These are phyloP conservation scores for Trissoscelio sp. DNA, from an alignment of 2,888 invertebrate species.

Conservation along the genomic window DNA sequence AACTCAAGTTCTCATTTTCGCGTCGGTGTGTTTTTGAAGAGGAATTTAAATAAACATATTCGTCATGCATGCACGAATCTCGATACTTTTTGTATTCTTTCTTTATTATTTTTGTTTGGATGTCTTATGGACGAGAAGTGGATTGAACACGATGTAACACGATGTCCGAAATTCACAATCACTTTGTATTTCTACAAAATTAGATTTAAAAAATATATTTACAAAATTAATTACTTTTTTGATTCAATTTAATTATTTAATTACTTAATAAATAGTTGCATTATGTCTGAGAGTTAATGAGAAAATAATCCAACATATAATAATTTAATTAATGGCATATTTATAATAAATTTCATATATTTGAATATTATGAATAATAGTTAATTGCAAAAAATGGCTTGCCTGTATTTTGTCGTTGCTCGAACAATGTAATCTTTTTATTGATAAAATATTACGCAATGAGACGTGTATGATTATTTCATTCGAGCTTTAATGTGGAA, in stretches of 20 bases:
- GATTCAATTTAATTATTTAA: too few relatives aligned
- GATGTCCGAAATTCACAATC: not conserved
- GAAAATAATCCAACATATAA: too few relatives aligned
- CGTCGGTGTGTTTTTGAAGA: constrained; percentile 13
- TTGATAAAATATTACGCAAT: constrained; percentile 14
- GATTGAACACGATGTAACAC: too few relatives aligned
- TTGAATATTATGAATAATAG: too few relatives aligned
- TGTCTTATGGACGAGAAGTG: too few relatives aligned
- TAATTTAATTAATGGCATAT: too few relatives aligned
- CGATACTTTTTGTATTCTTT: not conserved
- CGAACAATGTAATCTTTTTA: constrained; percentile 17
- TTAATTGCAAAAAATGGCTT: too few relatives aligned
- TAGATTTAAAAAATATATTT: constrained; percentile 10
- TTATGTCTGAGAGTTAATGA: too few relatives aligned
- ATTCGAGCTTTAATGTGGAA: not conserved
- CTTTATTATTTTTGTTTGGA: not conserved
- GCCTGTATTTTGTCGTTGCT: too few relatives aligned
- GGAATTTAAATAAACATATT: constrained; percentile 46
- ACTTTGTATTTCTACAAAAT: not conserved
- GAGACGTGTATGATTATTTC: not conserved
- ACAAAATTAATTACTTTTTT: too few relatives aligned
- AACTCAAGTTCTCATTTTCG: constrained; percentile 31
- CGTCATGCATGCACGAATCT: not conserved
- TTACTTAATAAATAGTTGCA: too few relatives aligned
- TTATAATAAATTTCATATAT: too few relatives aligned